These are phyloP conservation scores for Thereuonema tuberculata DNA, from an alignment of 1,140 invertebrate species.

Conservation along the genomic window DNA sequence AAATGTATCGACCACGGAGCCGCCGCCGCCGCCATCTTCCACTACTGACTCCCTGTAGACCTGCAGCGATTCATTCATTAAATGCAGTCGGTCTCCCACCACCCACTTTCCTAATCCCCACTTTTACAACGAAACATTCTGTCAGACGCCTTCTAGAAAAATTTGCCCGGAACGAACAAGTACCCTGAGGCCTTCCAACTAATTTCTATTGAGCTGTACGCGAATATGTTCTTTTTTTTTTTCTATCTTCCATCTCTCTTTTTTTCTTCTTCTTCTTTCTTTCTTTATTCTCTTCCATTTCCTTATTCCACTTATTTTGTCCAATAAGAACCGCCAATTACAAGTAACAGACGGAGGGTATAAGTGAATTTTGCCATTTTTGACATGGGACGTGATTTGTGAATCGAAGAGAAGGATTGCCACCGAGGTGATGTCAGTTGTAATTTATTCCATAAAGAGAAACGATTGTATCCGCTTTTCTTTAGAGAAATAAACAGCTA, in stretches of 20 bases:
- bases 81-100: too few relatives aligned
- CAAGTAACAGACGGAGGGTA: background rate
- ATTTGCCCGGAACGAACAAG: background rate
- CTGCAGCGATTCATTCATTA: background rate
- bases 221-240: background rate
- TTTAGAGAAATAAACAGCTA: too few relatives aligned
- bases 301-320: background rate
- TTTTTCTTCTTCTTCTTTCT: background rate
- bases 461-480: too few relatives aligned
- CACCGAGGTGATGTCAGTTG: too few relatives aligned
- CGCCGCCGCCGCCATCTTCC: background rate
- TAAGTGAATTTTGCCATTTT: too few relatives aligned
- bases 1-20: background rate
- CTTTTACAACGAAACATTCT: background rate
- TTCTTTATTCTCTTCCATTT: background rate
- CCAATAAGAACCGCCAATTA: background rate
- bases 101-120: background rate
- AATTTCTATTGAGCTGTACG: slow-evolving; percentile 1
- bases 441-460: too few relatives aligned
- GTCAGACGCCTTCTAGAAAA: background rate
- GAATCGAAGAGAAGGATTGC: too few relatives aligned
- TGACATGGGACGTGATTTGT: too few relatives aligned
- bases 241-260: background rate
- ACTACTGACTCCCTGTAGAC: background rate
- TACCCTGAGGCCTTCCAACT: background rate